These are phyloP conservation scores for Varroa destructor DNA, from an alignment of 1,140 invertebrate species.

Conservation along the genomic window DNA sequence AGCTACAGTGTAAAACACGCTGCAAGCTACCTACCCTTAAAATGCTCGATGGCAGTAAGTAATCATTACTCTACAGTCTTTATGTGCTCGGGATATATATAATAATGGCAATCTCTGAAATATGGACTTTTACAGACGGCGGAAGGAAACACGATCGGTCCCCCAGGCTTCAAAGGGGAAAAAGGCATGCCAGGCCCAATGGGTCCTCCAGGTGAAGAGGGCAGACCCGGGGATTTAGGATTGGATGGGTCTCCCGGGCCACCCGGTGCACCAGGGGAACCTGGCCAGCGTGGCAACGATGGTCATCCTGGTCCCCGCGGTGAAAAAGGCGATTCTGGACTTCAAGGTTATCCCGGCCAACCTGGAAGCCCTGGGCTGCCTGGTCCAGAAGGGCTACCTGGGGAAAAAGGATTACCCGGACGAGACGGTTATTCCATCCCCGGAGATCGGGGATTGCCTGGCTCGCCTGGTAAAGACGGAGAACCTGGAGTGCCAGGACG, in stretches of 20 bases:
- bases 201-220: constrained; percentile 30
- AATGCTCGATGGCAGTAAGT: too few relatives aligned
- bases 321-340: constrained; percentile 34
- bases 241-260: constrained; percentile 32
- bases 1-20: too few relatives aligned
- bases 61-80: background rate
- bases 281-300: constrained; percentile 40
- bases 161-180: constrained; percentile 37
- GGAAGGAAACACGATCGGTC: constrained; percentile 34
- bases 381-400: constrained; percentile 42
- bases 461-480: constrained; percentile 39
- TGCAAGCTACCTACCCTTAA: too few relatives aligned
- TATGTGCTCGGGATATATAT: background rate
- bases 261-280: constrained; percentile 34
- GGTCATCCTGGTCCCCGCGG: constrained; percentile 36
- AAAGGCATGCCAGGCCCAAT: constrained; percentile 29
- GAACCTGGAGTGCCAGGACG: constrained; percentile 34
- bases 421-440: constrained; percentile 39
- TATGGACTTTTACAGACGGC: background rate
- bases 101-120: background rate
- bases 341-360: constrained; percentile 33
- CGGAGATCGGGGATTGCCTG: constrained; percentile 46
- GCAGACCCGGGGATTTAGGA: constrained; percentile 31
- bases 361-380: constrained; percentile 38
- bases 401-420: constrained; percentile 44